phyloP scores from a whole-genome alignment of 2,888 invertebrate genomes.

The Thereva nobilitata region DNA sequence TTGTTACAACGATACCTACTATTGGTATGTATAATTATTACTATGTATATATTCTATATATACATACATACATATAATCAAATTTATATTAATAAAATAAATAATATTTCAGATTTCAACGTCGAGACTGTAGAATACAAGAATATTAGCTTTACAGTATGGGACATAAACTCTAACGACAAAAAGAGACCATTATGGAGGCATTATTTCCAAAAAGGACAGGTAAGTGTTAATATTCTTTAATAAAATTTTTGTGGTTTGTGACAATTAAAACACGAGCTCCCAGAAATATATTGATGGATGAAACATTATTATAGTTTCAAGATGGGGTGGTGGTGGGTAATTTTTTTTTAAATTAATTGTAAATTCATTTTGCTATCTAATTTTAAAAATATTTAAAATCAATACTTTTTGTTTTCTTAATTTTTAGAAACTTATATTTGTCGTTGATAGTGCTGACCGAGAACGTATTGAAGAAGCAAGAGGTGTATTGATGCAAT shows the following conservation, averaged over 20 bases:
- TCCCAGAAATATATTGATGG: no score
- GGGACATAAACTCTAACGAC: slow-evolving; percentile 98
- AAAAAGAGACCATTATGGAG: slow-evolving; percentile 97
- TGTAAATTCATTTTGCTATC: neutral
- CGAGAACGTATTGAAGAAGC: slow-evolving; percentile 99
- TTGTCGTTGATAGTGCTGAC: slow-evolving; percentile 99
- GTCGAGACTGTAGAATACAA: slow-evolving; percentile 99
- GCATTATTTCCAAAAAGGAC: slow-evolving; percentile 98
- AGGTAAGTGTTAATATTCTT: slow-evolving; percentile 59
- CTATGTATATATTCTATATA: no score
- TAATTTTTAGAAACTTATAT: slow-evolving; percentile 84
- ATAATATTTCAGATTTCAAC: slow-evolving; percentile 79
- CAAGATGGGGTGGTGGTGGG: no score
- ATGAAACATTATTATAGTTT: no score
- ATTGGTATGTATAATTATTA: slow-evolving; percentile 80
- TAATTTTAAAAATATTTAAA: neutral
- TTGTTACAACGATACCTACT: slow-evolving; percentile 99
- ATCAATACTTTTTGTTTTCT: neutral
- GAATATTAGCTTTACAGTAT: slow-evolving; percentile 98
- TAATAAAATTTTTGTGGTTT: no score
- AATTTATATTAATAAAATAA: neutral
- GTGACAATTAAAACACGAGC: no score
- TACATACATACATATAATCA: no score
- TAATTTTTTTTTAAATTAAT: no score
- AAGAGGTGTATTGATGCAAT: slow-evolving; percentile 97